phyloP scores from a whole-genome alignment of 1,140 invertebrate genomes.

The Drusus annulatus region DNA sequence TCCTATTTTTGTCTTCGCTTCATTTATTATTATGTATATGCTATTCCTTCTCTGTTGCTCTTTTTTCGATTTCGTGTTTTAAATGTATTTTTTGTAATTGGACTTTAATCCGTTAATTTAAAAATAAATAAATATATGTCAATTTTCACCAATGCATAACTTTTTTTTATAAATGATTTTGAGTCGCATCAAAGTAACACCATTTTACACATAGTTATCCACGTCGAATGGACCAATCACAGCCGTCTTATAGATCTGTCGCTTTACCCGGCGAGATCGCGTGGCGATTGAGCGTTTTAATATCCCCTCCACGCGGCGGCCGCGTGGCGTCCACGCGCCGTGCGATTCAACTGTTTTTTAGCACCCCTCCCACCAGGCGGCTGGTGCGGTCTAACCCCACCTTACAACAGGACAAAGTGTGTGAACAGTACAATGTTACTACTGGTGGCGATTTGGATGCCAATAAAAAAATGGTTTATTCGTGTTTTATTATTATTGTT shows the following conservation, averaged over 20 bases:
- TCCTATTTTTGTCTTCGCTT: too few species aligned
- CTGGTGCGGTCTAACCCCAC: slow-evolving; percentile 35
- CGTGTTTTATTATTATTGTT: background rate
- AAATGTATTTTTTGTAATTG: too few species aligned
- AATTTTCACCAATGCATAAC: too few species aligned
- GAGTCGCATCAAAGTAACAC: background rate
- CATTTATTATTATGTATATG: too few species aligned
- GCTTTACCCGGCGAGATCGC: background rate
- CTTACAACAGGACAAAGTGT: background rate
- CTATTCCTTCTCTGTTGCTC: too few species aligned
- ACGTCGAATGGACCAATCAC: slow-evolving; percentile 28
- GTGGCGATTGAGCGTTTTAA: slow-evolving; percentile 36
- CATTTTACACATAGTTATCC: slow-evolving; percentile 12
- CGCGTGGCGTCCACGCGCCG: slow-evolving; percentile 27
- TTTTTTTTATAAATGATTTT: background rate
- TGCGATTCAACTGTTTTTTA: slow-evolving; percentile 44
- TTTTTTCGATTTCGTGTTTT: too few species aligned
- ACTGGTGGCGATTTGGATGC: slow-evolving; percentile 4
- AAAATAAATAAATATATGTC: too few species aligned
- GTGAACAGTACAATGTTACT: background rate
- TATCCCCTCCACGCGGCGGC: slow-evolving; percentile 31
- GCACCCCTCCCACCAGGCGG: background rate
- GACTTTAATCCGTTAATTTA: too few species aligned
- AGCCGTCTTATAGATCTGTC: slow-evolving; percentile 4
- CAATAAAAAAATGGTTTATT: slow-evolving; percentile 26